Percentiles rank a stretch among this genome's conserved stretches.
These are phyloP conservation scores for Apeira syringaria DNA, from an alignment of 2,888 invertebrate genomes.

Conservation along the genomic window DNA sequence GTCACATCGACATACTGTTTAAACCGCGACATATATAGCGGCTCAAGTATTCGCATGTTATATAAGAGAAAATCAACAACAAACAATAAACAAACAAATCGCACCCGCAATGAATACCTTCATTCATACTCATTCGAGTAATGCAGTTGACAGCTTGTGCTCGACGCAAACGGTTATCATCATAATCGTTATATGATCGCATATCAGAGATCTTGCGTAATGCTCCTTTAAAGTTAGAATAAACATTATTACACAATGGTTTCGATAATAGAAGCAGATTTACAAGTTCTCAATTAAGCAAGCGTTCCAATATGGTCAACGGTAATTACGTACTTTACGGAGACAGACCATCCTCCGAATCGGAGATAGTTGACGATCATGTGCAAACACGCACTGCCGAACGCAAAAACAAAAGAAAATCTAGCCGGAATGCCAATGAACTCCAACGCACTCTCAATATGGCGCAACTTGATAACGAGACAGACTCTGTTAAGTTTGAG, in stretches of 20 bases:
- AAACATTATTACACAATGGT: conserved; percentile 42
- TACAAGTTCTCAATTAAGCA: conserved; percentile 25
- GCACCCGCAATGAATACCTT: conserved; percentile 45
- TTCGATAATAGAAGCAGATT: conserved; percentile 34
- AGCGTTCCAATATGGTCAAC: conserved; percentile 68
- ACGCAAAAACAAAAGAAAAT: conserved; percentile 60
- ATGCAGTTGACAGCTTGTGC: conserved; percentile 34
- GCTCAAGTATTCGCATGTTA: conserved; percentile 59
- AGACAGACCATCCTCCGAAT: conserved; percentile 70
- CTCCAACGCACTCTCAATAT: conserved; percentile 61
- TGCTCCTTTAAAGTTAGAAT: conserved; percentile 31
- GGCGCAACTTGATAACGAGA: conserved; percentile 71
- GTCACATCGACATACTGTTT: conserved; percentile 40
- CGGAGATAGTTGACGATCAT: conserved; percentile 72
- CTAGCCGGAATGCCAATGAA: conserved; percentile 62
- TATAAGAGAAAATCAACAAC: conserved; percentile 43
- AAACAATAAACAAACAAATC: conserved; percentile 69
- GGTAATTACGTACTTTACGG: conserved; percentile 76
- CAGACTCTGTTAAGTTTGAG: conserved; percentile 72
- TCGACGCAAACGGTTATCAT: conserved; percentile 30
- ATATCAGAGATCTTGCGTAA: conserved; percentile 30
- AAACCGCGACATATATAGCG: conserved; percentile 54
- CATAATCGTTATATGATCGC: conserved; percentile 18
- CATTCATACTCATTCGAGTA: conserved; percentile 46
- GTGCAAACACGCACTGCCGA: conserved; percentile 65